These are phyloP conservation scores for Lepidocolaptes lacrymiger DNA, from an alignment of 2,797 vertebrate genomes.

Conservation along the genomic window DNA sequence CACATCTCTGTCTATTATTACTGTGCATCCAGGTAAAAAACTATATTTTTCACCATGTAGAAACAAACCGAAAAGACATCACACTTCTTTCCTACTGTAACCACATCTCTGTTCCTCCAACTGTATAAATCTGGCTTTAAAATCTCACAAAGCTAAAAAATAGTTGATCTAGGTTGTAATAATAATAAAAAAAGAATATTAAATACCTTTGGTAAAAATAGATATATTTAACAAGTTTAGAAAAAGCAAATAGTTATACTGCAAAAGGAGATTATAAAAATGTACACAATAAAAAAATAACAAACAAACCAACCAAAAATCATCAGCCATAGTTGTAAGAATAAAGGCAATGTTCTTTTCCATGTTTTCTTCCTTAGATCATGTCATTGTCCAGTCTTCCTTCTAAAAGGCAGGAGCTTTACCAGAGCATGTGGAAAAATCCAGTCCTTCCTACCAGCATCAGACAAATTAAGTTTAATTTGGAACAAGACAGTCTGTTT, in stretches of 20 bases:
- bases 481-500: slow-evolving; percentile 55
- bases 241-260: slow-evolving; percentile 83
- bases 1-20: slow-evolving; percentile 21
- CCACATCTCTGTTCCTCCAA: slow-evolving; percentile 57
- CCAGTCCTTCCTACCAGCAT: slow-evolving; percentile 69
- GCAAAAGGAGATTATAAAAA: slow-evolving; percentile 83
- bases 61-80: slow-evolving; percentile 66
- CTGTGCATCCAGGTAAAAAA: slow-evolving; percentile 37
- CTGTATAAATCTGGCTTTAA: slow-evolving; percentile 74
- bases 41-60: slow-evolving; percentile 46
- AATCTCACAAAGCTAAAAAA: slow-evolving; percentile 79
- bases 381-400: slow-evolving; percentile 66
- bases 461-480: slow-evolving; percentile 62
- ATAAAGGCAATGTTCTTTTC: slow-evolving; percentile 69
- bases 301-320: slow-evolving; percentile 71
- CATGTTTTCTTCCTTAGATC: slow-evolving; percentile 67
- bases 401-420: slow-evolving; percentile 68
- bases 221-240: slow-evolving; percentile 86
- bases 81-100: slow-evolving; percentile 59
- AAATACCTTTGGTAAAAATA: slow-evolving; percentile 89
- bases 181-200: slow-evolving; percentile 78
- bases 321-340: slow-evolving; percentile 65
- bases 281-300: slow-evolving; percentile 80
- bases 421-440: slow-evolving; percentile 58
- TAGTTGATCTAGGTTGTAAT: slow-evolving; percentile 78